phyloP scores from a whole-genome alignment of 2,797 vertebrate species.

The Helostoma temminkii region DNA sequence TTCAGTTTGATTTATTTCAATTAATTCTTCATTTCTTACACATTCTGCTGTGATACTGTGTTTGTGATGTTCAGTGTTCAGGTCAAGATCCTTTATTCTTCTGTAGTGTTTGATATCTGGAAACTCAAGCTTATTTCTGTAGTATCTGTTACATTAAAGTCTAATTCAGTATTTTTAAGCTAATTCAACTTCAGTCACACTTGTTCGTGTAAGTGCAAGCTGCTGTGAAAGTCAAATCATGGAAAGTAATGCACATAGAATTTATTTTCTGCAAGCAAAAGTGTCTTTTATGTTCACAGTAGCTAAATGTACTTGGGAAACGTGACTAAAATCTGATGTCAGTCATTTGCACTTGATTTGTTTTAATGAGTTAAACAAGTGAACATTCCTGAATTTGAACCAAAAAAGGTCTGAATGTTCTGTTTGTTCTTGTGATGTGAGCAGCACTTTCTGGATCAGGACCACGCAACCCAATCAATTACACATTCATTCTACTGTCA shows the following conservation, averaged over 20 bases:
- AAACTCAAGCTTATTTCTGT: not conserved
- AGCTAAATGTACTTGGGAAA: no score
- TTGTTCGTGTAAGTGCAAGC: not conserved
- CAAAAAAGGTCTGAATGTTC: not conserved
- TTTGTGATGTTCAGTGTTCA: not conserved
- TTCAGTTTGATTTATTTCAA: not conserved
- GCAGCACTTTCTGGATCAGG: not conserved
- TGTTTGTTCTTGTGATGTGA: not conserved
- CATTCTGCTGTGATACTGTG: not conserved
- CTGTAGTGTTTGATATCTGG: not conserved
- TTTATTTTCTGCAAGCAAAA: not conserved
- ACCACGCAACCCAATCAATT: not conserved
- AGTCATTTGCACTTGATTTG: not conserved
- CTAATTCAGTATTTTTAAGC: not conserved
- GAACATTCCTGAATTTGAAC: not conserved
- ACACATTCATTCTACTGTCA: constrained; percentile 9
- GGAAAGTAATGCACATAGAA: not conserved
- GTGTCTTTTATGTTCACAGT: not conserved
- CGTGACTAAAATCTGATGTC: not conserved
- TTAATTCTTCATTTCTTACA: no score
- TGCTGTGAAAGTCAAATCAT: not conserved
- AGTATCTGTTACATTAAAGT: no score
- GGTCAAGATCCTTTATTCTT: not conserved
- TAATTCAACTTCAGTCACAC: not conserved
- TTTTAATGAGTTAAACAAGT: not conserved